Percentiles rank a stretch among this genome's conserved stretches.
These are phyloP conservation scores for Galemys pyrenaicus DNA, from an alignment of 2,113 vertebrate species.

Conservation along the genomic window DNA sequence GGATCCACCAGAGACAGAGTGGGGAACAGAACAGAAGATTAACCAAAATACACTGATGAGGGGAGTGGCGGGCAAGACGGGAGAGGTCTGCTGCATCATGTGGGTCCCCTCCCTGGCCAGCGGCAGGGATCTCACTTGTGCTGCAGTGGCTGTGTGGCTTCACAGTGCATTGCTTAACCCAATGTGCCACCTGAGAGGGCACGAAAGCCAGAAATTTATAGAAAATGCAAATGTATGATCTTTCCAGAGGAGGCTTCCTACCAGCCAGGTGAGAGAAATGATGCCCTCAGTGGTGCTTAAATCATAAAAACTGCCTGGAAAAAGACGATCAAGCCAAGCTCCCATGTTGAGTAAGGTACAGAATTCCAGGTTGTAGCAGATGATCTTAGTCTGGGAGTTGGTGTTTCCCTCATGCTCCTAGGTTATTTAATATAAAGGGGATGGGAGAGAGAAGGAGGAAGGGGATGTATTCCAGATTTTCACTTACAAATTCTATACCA, in stretches of 20 bases:
- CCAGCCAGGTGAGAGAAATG: neutral
- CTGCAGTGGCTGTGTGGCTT: too few species aligned
- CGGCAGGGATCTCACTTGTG: too few species aligned
- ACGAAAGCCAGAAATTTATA: slow-evolving; percentile 2
- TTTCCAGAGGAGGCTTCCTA: neutral
- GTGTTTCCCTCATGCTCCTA: neutral
- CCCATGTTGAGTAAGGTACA: neutral
- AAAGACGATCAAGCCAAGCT: neutral
- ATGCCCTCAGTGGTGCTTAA: neutral
- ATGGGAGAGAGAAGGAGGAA: neutral
- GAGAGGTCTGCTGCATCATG: too few species aligned
- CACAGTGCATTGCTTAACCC: too few species aligned
- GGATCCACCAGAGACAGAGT: too few species aligned
- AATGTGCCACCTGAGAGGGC: too few species aligned
- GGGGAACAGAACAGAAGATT: too few species aligned
- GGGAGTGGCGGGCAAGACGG: too few species aligned
- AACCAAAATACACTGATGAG: too few species aligned
- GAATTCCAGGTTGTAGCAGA: neutral
- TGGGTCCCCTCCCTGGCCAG: too few species aligned
- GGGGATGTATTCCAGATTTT: neutral
- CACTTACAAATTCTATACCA: neutral
- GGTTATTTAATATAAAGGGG: neutral
- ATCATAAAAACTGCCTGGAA: neutral
- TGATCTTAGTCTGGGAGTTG: neutral
- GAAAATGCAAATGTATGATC: neutral